phyloP scores from a whole-genome alignment of 2,888 invertebrate species.

The Andrena bicolor region DNA sequence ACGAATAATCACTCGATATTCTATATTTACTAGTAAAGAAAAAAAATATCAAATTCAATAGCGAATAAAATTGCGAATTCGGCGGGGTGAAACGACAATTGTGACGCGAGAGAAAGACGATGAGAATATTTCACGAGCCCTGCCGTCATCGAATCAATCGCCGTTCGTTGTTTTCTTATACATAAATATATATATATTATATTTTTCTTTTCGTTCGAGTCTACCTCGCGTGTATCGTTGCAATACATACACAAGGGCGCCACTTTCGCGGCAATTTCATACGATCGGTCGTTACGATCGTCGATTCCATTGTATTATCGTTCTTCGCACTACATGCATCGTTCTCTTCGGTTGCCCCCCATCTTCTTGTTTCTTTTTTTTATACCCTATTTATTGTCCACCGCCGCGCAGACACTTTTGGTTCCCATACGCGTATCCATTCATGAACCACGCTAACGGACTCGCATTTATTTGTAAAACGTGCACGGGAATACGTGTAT shows the following conservation, averaged over 20 bases:
- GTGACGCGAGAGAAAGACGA: conserved; percentile 48
- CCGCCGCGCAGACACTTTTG: conserved; percentile 41
- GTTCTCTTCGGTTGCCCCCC: conserved; percentile 44
- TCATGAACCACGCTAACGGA: conserved; percentile 35
- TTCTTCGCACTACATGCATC: conserved; percentile 15
- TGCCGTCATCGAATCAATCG: conserved; percentile 43
- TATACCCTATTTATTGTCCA: conserved; percentile 72
- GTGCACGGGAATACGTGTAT: conserved; percentile 46
- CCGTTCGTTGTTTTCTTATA: conserved; percentile 63
- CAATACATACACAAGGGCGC: conserved; percentile 26
- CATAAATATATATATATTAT: no score
- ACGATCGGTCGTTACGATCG: conserved; percentile 65
- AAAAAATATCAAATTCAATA: conserved; percentile 83
- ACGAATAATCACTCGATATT: conserved; percentile 83
- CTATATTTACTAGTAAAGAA: conserved; percentile 81
- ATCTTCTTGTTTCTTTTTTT: conserved; percentile 34
- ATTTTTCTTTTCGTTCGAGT: conserved; percentile 52
- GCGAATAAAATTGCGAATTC: conserved; percentile 80
- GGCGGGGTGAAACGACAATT: conserved; percentile 66
- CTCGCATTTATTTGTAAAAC: conserved; percentile 53
- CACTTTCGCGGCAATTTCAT: conserved; percentile 17
- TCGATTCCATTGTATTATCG: conserved; percentile 39
- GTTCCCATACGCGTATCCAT: conserved; percentile 44
- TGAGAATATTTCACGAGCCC: conserved; percentile 34
- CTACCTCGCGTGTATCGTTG: conserved; percentile 20